These are phyloP conservation scores for Drosophila kanapiae DNA, from an alignment of 1,140 invertebrate species.

Conservation along the genomic window DNA sequence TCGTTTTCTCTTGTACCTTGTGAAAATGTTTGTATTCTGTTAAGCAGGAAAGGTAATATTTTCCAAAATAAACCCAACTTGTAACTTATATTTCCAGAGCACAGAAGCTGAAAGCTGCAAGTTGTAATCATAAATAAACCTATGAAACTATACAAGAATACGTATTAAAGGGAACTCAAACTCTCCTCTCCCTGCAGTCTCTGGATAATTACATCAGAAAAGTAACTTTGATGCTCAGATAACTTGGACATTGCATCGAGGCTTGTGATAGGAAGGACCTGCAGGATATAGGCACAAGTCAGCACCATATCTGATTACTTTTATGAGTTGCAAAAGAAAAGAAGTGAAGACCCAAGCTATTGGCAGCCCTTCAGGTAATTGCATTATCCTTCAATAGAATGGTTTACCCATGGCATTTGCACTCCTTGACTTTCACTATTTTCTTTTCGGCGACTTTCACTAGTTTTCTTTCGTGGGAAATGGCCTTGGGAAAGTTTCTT, in stretches of 20 bases:
- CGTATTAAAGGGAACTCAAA: not conserved
- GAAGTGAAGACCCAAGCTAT: not conserved
- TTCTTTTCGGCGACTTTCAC: conserved; percentile 46
- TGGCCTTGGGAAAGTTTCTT: conserved; percentile 66
- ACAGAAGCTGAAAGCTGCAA: no score
- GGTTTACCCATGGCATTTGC: conserved; percentile 7
- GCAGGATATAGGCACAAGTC: no score
- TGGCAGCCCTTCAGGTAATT: conserved; percentile 20
- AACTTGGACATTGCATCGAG: not conserved
- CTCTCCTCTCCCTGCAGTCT: not conserved
- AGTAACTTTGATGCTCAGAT: not conserved
- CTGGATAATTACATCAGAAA: conserved; percentile 2
- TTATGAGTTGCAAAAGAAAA: not conserved
- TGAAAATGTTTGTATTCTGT: no score
- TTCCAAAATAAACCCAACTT: no score
- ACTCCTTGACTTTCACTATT: conserved; percentile 44
- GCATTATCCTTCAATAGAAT: conserved; percentile 31
- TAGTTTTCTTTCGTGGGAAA: conserved; percentile 26
- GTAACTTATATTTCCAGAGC: no score
- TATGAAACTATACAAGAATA: not conserved
- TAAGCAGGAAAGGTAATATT: no score
- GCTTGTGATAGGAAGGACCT: not conserved
- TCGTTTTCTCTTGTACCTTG: no score
- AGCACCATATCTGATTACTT: conserved; percentile 2
- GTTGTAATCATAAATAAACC: not conserved